Evolutionary conservation across 2,113 vertebrate genomes (phyloP).

Genomic region (Laticauda laticaudata): DNA sequence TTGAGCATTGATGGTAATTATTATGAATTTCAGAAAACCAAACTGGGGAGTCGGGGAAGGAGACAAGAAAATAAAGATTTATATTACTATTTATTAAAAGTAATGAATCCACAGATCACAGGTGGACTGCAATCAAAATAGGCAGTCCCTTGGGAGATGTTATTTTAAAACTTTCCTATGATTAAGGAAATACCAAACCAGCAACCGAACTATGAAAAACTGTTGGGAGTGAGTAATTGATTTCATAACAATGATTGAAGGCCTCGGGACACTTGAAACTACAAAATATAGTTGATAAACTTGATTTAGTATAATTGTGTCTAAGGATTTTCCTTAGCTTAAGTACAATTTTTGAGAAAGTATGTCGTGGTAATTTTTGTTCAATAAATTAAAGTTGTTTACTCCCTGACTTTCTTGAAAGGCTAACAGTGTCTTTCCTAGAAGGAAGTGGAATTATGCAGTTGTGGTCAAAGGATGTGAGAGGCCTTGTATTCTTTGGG

Average conservation of each 20-base stretch:
- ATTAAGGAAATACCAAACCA: constrained; percentile 55
- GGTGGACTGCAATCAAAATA: constrained; percentile 47
- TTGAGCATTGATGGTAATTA: constrained; percentile 21
- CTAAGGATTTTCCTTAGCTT: constrained; percentile 31
- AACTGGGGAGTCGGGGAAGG: background rate
- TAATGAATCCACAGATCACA: constrained; percentile 11
- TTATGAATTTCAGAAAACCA: constrained; percentile 27
- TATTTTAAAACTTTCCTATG: constrained; percentile 43
- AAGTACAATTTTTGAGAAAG: constrained; percentile 35
- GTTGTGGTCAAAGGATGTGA: background rate
- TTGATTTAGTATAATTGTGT: constrained; percentile 1
- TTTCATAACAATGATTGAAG: constrained; percentile 1
- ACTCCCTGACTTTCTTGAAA: background rate
- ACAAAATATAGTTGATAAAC: constrained; percentile 19
- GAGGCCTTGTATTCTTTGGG: background rate
- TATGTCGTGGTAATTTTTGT: constrained; percentile 15
- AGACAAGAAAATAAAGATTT: constrained; percentile 25
- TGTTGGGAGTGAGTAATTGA: constrained; percentile 50
- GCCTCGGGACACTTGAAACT: background rate
- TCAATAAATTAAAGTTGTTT: background rate
- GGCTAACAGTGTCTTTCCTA: constrained; percentile 24
- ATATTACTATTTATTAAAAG: constrained; percentile 41
- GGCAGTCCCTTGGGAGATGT: constrained; percentile 28
- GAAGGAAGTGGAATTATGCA: constrained; percentile 15
- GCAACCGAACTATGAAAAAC: constrained; percentile 16